Evolutionary conservation across 2,888 invertebrate species (phyloP).

Genomic region (Stenichneumon culpator): DNA sequence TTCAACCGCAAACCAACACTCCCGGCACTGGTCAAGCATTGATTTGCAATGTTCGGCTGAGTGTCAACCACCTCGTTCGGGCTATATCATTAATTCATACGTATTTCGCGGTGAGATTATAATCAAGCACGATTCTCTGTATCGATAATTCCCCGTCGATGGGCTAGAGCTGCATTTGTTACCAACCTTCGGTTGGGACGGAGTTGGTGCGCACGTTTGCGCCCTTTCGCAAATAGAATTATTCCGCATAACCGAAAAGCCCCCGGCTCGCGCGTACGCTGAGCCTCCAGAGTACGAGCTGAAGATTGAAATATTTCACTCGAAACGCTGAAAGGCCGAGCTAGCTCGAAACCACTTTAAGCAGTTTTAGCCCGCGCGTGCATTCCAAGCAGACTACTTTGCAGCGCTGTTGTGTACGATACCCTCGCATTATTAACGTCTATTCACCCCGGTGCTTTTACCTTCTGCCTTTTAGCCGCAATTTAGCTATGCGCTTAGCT

Average conservation of each 20-base stretch:
- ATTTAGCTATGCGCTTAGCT: background rate
- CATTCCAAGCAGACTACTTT: background rate
- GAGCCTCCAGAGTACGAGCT: background rate
- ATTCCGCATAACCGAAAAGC: background rate
- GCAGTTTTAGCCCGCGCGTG: background rate
- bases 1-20: background rate
- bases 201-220: background rate
- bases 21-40: constrained; percentile 10
- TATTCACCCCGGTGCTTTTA: constrained; percentile 24
- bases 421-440: background rate
- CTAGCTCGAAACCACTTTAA: background rate
- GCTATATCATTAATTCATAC: constrained; percentile 48
- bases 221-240: constrained; percentile 8
- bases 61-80: constrained; percentile 25
- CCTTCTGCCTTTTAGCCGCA: constrained; percentile 16
- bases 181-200: background rate
- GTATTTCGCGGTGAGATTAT: constrained; percentile 43
- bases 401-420: background rate
- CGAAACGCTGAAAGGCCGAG: background rate
- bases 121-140: constrained; percentile 33
- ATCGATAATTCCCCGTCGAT: constrained; percentile 20
- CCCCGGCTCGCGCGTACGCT: background rate
- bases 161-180: background rate
- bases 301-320: background rate
- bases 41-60: constrained; percentile 25